Conservation (phyloP, 92 coral and sea anemone genomes). For the Siderastrea radians region DNA sequence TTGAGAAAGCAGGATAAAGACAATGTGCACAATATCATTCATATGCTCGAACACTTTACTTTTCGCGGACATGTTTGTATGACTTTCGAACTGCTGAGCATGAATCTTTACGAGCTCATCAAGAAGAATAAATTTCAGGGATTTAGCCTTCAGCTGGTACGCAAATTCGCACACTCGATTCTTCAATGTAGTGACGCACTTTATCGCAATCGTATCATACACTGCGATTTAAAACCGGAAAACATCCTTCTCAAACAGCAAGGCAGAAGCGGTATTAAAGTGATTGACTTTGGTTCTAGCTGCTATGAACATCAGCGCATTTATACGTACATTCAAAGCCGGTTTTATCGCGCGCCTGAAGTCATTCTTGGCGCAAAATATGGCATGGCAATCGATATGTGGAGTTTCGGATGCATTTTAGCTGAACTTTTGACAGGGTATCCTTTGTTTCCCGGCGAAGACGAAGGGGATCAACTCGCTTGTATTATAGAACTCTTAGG, state of each 20-base stretch:
- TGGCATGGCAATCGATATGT: constrained; percentile 99
- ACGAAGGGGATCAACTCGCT: constrained; percentile 99
- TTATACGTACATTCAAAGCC: constrained; percentile 98
- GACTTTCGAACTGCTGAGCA: constrained; percentile 97
- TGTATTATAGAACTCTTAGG: constrained; percentile 95
- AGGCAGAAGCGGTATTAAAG: constrained; percentile 98
- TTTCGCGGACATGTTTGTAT: constrained; percentile 98
- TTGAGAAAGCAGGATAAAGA: constrained; percentile 97
- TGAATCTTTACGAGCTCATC: constrained; percentile 95
- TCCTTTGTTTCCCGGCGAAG: constrained; percentile 99
- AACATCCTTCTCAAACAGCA: constrained; percentile 97
- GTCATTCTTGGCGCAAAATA: constrained; percentile 96
- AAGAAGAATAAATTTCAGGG: constrained; percentile 99
- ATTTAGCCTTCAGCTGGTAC: constrained; percentile 92
- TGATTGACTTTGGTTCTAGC: constrained; percentile 98
- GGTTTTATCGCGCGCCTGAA: constrained; percentile 99
- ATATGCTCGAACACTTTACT: constrained; percentile 94
- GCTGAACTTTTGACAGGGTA: constrained; percentile 98
- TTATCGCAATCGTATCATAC: constrained; percentile 93
- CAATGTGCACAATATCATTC: constrained; percentile 92
- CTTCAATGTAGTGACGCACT: constrained; percentile 96
- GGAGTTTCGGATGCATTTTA: constrained; percentile 98
- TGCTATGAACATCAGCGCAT: constrained; percentile 98
- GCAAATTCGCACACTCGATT: constrained; percentile 98
- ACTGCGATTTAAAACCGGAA: constrained; percentile 98